These are phyloP conservation scores for Caenorhabditis remanei DNA, from an alignment of 1,140 invertebrate species.

Conservation along the genomic window DNA sequence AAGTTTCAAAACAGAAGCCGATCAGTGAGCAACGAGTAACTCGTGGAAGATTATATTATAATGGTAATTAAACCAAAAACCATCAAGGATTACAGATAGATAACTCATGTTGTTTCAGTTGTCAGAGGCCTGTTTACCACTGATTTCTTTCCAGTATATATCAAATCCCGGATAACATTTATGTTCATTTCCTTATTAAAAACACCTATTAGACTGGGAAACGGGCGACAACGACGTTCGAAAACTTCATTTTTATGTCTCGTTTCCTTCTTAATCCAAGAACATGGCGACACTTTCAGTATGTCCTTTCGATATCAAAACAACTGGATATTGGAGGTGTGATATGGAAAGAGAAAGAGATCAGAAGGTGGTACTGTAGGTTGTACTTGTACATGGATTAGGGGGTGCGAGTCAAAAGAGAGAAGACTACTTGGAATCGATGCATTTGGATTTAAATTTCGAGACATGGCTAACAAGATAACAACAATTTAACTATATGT, in stretches of 20 bases:
- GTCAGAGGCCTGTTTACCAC: background rate
- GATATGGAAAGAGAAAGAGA: background rate
- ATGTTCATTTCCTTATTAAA: slow-evolving; percentile 19
- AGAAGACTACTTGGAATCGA: background rate
- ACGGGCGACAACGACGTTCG: background rate
- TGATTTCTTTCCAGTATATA: background rate
- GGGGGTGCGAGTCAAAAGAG: background rate
- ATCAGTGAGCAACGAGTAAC: background rate
- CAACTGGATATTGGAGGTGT: slow-evolving; percentile 43
- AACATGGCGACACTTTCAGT: background rate
- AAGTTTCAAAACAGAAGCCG: slow-evolving; percentile 4
- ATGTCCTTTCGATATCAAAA: slow-evolving; percentile 36
- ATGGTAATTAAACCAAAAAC: background rate
- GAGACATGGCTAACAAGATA: background rate
- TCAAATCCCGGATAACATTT: background rate
- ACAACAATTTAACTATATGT: slow-evolving; percentile 30
- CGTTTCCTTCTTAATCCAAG: background rate
- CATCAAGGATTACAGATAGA: background rate
- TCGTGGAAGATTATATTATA: slow-evolving; percentile 22
- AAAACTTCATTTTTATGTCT: background rate
- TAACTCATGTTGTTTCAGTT: background rate
- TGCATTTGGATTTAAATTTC: slow-evolving; percentile 28
- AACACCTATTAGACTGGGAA: background rate
- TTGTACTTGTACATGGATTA: slow-evolving; percentile 16
- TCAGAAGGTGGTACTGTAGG: slow-evolving; percentile 31